Evolutionary conservation across 2,797 vertebrate genomes (phyloP).

Genomic region (Podarcis lilfordi): DNA sequence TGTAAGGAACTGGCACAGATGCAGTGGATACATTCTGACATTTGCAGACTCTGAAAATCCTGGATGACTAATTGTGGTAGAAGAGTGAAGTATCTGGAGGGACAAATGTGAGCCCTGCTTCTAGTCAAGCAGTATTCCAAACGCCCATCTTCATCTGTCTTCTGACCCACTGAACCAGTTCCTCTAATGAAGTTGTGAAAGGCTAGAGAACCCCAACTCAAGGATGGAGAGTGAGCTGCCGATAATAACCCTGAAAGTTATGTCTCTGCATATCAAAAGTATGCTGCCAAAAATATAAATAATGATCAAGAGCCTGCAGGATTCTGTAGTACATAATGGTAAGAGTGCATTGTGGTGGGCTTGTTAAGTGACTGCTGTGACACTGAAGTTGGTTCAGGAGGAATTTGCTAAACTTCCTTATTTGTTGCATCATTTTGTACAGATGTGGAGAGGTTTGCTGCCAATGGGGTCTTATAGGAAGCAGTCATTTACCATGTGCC

Average conservation of each 20-base stretch:
- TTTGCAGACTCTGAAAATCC: constrained; percentile 19
- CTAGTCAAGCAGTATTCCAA: background rate
- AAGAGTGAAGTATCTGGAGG: background rate
- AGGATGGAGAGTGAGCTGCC: background rate
- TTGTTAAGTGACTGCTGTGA: background rate
- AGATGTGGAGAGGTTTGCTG: background rate
- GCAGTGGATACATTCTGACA: constrained; percentile 12
- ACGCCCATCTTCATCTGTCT: background rate
- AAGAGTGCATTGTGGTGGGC: background rate
- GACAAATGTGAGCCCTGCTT: background rate
- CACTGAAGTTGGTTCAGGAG: background rate
- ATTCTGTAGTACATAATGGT: background rate
- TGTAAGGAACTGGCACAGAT: background rate
- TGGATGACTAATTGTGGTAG: background rate
- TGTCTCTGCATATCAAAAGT: background rate
- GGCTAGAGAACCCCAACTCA: too few relatives aligned
- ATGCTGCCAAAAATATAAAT: background rate
- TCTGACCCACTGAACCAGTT: background rate
- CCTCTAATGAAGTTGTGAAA: background rate
- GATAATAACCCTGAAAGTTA: background rate
- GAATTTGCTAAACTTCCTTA: background rate
- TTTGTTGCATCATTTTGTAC: background rate
- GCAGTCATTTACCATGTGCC: background rate
- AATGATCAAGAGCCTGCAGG: background rate
- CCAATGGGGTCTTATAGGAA: background rate